phyloP scores from a whole-genome alignment of 2,797 vertebrate species.

The Pagetopsis macropterus region DNA sequence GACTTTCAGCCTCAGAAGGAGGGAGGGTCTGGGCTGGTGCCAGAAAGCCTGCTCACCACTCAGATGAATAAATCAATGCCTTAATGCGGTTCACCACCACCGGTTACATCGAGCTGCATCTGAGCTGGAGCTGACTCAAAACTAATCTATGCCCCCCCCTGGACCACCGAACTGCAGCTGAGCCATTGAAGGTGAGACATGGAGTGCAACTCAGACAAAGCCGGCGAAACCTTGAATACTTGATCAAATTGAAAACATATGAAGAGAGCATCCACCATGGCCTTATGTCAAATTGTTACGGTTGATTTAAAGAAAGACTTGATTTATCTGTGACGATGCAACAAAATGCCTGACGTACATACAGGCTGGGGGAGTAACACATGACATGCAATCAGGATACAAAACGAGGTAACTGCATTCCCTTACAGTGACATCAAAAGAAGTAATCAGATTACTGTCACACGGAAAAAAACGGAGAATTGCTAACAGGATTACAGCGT shows the following conservation, averaged over 20 bases:
- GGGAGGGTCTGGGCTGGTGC: neutral
- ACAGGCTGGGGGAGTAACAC: too few relatives aligned
- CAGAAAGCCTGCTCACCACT: slow-evolving; percentile 9
- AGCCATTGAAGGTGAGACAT: slow-evolving; percentile 15
- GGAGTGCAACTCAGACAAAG: neutral
- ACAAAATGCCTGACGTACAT: neutral
- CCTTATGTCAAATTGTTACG: neutral
- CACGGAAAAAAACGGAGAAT: too few relatives aligned
- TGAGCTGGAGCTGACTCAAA: slow-evolving; percentile 25
- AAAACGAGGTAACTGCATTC: too few relatives aligned
- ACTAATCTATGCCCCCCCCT: neutral
- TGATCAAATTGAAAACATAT: neutral
- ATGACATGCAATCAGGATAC: too few relatives aligned
- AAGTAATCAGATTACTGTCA: too few relatives aligned
- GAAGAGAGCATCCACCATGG: neutral
- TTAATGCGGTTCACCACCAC: slow-evolving; percentile 11
- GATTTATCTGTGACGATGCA: neutral
- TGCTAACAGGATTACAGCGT: too few relatives aligned
- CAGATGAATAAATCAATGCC: slow-evolving; percentile 46
- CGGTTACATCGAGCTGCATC: slow-evolving; percentile 42
- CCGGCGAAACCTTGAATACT: neutral
- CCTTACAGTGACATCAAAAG: too few relatives aligned
- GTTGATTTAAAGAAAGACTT: slow-evolving; percentile 11
- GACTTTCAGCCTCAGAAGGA: slow-evolving; percentile 26
- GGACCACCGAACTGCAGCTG: slow-evolving; percentile 25